Base-by-base conservation (phyloP, 2,797 vertebrate genomes). In the Propithecus deckenii region DNA sequence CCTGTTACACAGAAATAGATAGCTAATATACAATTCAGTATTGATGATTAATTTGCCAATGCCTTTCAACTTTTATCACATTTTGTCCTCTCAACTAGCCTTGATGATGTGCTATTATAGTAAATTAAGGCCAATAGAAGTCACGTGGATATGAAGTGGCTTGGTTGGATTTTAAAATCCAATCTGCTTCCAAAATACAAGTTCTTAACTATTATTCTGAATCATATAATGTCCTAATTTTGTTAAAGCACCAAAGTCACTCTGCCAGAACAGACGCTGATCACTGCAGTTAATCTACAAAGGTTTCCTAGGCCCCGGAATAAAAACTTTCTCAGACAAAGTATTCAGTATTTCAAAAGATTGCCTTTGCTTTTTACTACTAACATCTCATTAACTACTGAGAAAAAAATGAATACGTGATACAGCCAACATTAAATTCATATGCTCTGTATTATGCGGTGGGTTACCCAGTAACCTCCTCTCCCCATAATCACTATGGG, bases 371-470 rank as follows among this genome's bases (percentile, higher is more conserved):
- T 85, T 86, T 95, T 67, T 57, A 78, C 86, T 95, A 23, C 55
- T 57, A 57, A 57, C 10, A 85, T 79, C 46, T 89, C 92, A 94
- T 81, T 96, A 96, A 97, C 20, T 81, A 81, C 13, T 63, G 74
- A 11, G 85, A 87, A 97, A 76, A 79, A 52, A 79, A 28, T 15
- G 89, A 86, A 14, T 32, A 71, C 17, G 85, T 91, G 91, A 90
- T 84, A 61, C 2, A 95, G 8, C 25, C 72, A 92, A 50, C 25
- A 65, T 96, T 69, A 97, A 91, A 95, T 84, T 93, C 72, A 88
- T 63, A 55, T 46, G 48, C 20, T 28, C n/a, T 83, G 2, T 43
- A 79, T 91, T 91, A 87, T 17, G 7, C 20, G 2, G 6, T 75
- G 9, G 46, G 65, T 94, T 95, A 92, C 28, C 15, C 43, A 71